Evolutionary conservation across 2,888 invertebrate genomes (phyloP).

Genomic region (Melangyna quadrimaculata): DNA sequence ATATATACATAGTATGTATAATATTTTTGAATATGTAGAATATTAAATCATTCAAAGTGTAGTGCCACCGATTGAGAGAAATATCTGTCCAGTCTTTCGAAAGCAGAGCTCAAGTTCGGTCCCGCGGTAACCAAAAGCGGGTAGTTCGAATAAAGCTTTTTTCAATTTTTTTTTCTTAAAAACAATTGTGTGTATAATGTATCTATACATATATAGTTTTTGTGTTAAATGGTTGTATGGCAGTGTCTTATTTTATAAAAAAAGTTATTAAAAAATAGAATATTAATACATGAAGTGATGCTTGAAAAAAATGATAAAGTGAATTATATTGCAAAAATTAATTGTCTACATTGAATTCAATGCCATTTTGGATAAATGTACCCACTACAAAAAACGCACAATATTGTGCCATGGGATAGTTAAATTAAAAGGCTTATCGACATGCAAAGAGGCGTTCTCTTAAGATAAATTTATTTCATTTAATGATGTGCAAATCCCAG

Average conservation of each 20-base stretch:
- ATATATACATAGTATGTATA: neutral
- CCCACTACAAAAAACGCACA: neutral
- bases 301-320: neutral
- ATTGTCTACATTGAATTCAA: neutral
- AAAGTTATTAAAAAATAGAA: neutral
- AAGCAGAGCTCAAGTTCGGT: slow-evolving; percentile 25
- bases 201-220: neutral
- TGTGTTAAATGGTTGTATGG: neutral
- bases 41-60: neutral
- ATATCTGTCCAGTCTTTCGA: slow-evolving; percentile 47
- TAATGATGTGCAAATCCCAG: slow-evolving; percentile 33
- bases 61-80: slow-evolving; percentile 10
- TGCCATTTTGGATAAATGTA: slow-evolving; percentile 18
- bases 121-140: neutral
- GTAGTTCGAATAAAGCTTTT: slow-evolving; percentile 8
- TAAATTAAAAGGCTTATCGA: neutral
- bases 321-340: neutral
- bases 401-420: neutral
- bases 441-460: slow-evolving; percentile 1
- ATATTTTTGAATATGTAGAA: neutral
- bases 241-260: neutral
- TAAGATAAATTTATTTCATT: slow-evolving; percentile 9
- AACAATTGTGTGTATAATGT: neutral
- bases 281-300: neutral
- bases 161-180: neutral